These are phyloP conservation scores for Sussaba pulchella DNA, from an alignment of 2,888 invertebrate genomes.

Conservation along the genomic window DNA sequence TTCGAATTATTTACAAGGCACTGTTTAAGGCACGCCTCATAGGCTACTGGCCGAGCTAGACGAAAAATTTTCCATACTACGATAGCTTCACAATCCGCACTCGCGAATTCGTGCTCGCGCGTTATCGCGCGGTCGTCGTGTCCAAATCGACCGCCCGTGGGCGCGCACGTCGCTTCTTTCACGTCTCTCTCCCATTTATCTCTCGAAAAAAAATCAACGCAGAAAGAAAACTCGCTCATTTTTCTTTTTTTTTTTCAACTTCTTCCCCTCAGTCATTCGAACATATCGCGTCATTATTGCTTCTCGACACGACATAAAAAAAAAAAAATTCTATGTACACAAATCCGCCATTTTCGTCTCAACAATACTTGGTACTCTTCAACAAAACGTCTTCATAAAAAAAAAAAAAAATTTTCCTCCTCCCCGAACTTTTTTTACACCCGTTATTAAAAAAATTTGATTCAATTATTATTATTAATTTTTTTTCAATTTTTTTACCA, in stretches of 20 bases:
- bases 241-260: too few relatives aligned
- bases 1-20: slow-evolving; percentile 79
- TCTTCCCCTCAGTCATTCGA: slow-evolving; percentile 37
- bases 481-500: slow-evolving; percentile 86
- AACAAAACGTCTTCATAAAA: slow-evolving; percentile 1
- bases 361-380: neutral
- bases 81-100: neutral
- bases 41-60: slow-evolving; percentile 77
- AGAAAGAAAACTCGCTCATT: neutral
- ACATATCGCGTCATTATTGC: slow-evolving; percentile 13
- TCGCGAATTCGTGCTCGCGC: neutral
- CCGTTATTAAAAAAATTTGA: too few relatives aligned
- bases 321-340: too few relatives aligned
- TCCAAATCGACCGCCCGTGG: slow-evolving; percentile 28
- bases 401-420: too few relatives aligned
- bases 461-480: slow-evolving; percentile 4
- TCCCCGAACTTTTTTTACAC: slow-evolving; percentile 39
- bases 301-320: slow-evolving; percentile 24
- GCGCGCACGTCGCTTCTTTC: neutral
- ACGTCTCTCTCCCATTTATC: slow-evolving; percentile 11
- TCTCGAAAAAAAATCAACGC: neutral
- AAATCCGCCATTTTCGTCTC: slow-evolving; percentile 15
- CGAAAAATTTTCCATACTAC: slow-evolving; percentile 33
- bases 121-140: neutral
- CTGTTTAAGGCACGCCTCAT: slow-evolving; percentile 81